Base-by-base conservation (phyloP, 2,888 invertebrate species). In the Scaptodrosophila latifasciaeformis region DNA sequence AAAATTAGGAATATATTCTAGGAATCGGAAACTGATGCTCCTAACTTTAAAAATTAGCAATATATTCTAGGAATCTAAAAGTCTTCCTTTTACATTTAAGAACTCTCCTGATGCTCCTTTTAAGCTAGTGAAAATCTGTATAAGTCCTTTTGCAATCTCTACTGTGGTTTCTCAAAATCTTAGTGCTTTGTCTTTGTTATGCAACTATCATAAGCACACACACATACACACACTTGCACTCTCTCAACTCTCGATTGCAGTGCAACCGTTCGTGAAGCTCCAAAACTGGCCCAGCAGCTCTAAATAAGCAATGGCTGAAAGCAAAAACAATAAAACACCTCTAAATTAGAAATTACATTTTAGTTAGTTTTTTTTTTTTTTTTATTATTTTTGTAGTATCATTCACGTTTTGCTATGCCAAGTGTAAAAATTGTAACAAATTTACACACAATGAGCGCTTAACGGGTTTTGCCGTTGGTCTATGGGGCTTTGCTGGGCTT, bases 261-360 rank as follows among this genome's bases (percentile, higher is more conserved):
- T 21, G 29, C 24, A 13, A 43, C 12, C 6, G 37, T 7, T 37
- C 31, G 27, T 21, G 48, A 49, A 49, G 45, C 50, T 51, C 59
- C 72, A 63, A 71, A 78, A 62, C 62, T 54, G 54, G 4, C 4
- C 24, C 24, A 24, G 24, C 24, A 24, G 24, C 24, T n/a, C n/a
- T n/a, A 24, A 24, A 24, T 24, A 24, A 55, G 65, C 24, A 24
- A 24, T 7, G 7, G 24, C 24, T 3, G 24, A 3, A 3, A 24
- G 24, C 7, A 62, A 61, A 78, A 81, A 75, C 79, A 78, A 75
- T 76, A 75, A 78, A 75, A 81, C 72, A 71, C 64, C 72, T 81
- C 62, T 69, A 78, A 75, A 81, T 75, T 75, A 75, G 75, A 75
- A 81, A 75, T 75, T 68, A 69, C 72, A 69, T 75, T 80, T 75